Evolutionary conservation across 1,140 invertebrate species (phyloP).

Genomic region (Aethina tumida): DNA sequence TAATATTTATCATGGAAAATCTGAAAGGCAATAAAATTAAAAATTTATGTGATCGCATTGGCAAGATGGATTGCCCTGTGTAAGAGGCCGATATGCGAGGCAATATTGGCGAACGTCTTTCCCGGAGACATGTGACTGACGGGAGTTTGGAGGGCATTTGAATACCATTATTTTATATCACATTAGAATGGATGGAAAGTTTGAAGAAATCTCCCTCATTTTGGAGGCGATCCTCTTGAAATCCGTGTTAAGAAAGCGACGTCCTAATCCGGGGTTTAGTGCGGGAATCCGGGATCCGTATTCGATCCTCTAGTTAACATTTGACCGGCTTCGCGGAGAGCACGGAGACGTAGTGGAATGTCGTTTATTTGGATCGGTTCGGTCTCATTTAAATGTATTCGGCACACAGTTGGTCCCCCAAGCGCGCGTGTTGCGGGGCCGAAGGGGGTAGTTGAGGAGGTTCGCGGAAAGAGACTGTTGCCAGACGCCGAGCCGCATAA

Average conservation of each 20-base stretch:
- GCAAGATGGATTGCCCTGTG: conserved; percentile 1
- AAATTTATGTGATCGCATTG: too few species aligned
- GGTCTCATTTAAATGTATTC: conserved; percentile 3
- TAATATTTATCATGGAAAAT: too few species aligned
- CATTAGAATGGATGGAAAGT: conserved; percentile 11
- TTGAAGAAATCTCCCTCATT: conserved; percentile 20
- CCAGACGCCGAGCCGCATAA: conserved; percentile 28
- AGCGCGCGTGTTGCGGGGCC: conserved; percentile 5
- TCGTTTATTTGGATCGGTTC: conserved; percentile 8
- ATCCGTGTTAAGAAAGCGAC: conserved; percentile 20
- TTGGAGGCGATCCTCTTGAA: conserved; percentile 15
- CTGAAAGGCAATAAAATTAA: too few species aligned
- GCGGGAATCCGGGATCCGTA: conserved; percentile 12
- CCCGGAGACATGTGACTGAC: too few species aligned
- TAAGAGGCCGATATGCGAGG: background rate
- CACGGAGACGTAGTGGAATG: conserved; percentile 1
- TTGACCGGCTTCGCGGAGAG: conserved; percentile 18
- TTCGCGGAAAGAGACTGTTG: conserved; percentile 15
- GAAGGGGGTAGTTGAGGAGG: background rate
- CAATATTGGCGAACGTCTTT: background rate
- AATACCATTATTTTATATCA: conserved; percentile 10
- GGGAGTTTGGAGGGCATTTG: too few species aligned
- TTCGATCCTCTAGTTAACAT: conserved; percentile 27
- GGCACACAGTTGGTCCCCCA: conserved; percentile 7
- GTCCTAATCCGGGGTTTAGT: conserved; percentile 26